Evolutionary conservation across 2,888 invertebrate genomes (phyloP).

Genomic region (Alloplasta piceator): DNA sequence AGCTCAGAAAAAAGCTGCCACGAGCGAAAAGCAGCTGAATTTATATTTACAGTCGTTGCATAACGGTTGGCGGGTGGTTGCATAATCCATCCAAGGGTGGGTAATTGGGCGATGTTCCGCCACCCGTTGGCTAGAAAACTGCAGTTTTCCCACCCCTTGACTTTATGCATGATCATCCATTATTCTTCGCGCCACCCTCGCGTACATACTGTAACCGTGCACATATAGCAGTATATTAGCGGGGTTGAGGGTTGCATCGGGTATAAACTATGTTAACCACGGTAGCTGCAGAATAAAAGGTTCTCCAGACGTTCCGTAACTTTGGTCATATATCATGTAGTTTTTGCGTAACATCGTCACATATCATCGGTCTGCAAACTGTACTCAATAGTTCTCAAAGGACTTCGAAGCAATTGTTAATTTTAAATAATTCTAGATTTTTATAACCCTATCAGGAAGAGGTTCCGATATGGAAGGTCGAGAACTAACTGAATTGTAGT

Average conservation of each 20-base stretch:
- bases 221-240: conserved; percentile 46
- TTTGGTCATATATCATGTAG: conserved; percentile 18
- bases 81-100: conserved; percentile 44
- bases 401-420: too few species aligned
- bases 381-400: neutral
- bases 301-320: conserved; percentile 34
- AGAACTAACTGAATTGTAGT: too few species aligned
- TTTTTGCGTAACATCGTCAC: conserved; percentile 32
- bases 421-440: too few species aligned
- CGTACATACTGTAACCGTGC: conserved; percentile 9
- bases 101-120: conserved; percentile 55
- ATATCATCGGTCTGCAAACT: conserved; percentile 6
- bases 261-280: conserved; percentile 35
- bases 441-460: too few species aligned
- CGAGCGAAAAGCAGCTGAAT: conserved; percentile 54
- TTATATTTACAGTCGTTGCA: conserved; percentile 63
- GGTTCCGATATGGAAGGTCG: too few species aligned
- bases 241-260: conserved; percentile 20
- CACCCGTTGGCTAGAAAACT: conserved; percentile 34
- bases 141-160: conserved; percentile 39
- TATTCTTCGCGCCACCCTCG: conserved; percentile 55
- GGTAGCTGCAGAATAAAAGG: conserved; percentile 36
- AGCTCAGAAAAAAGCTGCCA: conserved; percentile 28
- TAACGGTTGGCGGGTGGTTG: conserved; percentile 51
- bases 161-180: conserved; percentile 57